These are phyloP conservation scores for Anastrepha ludens DNA, from an alignment of 1,140 invertebrate genomes.

Conservation along the genomic window DNA sequence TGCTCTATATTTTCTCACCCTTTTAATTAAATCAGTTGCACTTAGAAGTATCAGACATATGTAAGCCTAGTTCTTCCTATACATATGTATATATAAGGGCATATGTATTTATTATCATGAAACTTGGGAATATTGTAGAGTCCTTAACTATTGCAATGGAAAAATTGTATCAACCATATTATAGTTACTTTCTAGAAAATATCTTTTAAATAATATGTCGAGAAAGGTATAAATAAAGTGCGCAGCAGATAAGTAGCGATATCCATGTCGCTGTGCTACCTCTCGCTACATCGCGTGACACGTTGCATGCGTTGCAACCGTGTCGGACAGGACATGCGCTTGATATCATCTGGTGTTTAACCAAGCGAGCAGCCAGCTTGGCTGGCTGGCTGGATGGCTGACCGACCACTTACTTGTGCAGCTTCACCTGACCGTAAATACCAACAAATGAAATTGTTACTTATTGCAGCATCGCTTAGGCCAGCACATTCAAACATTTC, in stretches of 20 bases:
- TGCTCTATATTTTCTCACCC: too few species aligned
- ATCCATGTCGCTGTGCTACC: slow-evolving; percentile 24
- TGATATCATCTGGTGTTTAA: slow-evolving; percentile 50
- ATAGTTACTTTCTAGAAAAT: too few species aligned
- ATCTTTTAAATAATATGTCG: too few species aligned
- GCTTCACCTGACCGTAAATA: neutral
- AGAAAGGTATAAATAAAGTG: slow-evolving; percentile 3
- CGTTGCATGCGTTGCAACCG: slow-evolving; percentile 59
- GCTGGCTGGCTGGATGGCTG: neutral
- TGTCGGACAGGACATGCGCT: slow-evolving; percentile 57
- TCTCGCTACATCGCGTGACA: slow-evolving; percentile 63
- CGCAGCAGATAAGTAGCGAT: neutral
- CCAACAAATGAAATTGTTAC: slow-evolving; percentile 26
- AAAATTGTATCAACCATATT: too few species aligned
- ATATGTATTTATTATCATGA: too few species aligned
- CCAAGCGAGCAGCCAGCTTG: slow-evolving; percentile 13
- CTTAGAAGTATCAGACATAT: too few species aligned
- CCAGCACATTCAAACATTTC: neutral
- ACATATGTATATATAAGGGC: too few species aligned
- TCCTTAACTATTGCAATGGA: too few species aligned
- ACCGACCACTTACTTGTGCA: too few species aligned
- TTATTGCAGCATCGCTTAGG: neutral
- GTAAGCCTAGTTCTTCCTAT: too few species aligned
- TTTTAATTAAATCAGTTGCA: too few species aligned
- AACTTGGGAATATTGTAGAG: too few species aligned